Conservation (phyloP, 23 tunicate genomes). For the Aplidium turbinatum region DNA sequence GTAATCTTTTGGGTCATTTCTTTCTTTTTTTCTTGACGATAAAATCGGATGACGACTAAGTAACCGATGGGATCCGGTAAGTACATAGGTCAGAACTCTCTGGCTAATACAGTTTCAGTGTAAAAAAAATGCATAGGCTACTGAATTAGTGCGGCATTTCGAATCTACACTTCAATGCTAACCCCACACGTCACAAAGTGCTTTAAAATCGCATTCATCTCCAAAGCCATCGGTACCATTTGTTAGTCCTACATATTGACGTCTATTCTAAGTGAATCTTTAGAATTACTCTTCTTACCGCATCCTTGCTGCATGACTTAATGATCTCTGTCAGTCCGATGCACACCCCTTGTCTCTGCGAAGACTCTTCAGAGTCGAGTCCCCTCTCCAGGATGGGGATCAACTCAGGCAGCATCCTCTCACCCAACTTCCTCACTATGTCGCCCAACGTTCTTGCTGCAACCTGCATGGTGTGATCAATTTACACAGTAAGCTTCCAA, state of each 20-base stretch:
- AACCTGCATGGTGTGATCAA: too few relatives aligned
- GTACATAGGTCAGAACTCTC: too few relatives aligned
- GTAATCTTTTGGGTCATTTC: too few relatives aligned
- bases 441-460: conserved; percentile 98
- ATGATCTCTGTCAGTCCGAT: conserved; percentile 92
- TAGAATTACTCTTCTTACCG: conserved; percentile 50
- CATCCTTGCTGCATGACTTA: conserved; percentile 80
- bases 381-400: conserved; percentile 95
- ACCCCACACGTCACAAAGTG: background rate
- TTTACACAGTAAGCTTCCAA: too few relatives aligned
- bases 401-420: conserved; percentile 94
- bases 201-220: conserved; percentile 1
- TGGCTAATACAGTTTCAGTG: too few relatives aligned
- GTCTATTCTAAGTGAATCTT: background rate
- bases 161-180: too few relatives aligned
- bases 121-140: too few relatives aligned
- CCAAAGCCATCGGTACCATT: too few relatives aligned
- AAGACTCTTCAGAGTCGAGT: conserved; percentile 58
- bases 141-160: too few relatives aligned
- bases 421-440: conserved; percentile 91
- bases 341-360: conserved; percentile 96
- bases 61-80: too few relatives aligned
- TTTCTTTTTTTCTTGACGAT: too few relatives aligned
- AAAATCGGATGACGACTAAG: too few relatives aligned
- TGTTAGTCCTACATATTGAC: background rate